A percentile compares a stretch with the other conserved stretches of the same genome.
These are phyloP conservation scores for Anneissia japonica DNA, from an alignment of 35 echinoderm and acorn worm genomes.

Conservation along the genomic window DNA sequence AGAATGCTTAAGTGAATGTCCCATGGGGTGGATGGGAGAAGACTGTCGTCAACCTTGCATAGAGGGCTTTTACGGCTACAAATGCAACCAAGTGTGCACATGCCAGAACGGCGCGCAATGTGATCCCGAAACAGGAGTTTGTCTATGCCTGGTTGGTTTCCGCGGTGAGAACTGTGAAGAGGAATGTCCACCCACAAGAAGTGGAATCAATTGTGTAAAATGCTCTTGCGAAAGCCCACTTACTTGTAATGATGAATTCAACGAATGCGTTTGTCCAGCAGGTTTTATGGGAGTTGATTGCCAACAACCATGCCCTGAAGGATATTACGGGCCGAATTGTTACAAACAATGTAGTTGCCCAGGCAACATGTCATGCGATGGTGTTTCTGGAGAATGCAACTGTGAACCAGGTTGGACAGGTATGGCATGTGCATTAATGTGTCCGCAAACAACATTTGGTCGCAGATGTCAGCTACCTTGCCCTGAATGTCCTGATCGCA, in stretches of 20 bases:
- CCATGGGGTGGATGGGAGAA: constrained; percentile 46
- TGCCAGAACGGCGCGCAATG: constrained; percentile 73
- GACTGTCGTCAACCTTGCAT: constrained; percentile 54
- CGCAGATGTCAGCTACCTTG: neutral
- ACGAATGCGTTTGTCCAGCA: constrained; percentile 43
- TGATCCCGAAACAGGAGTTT: neutral
- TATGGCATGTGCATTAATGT: neutral
- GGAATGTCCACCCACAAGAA: neutral
- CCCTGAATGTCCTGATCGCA: neutral
- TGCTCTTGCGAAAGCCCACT: neutral
- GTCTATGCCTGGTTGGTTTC: neutral
- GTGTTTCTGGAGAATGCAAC: constrained; percentile 33
- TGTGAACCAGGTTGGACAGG: constrained; percentile 78
- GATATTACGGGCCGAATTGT: constrained; percentile 60
- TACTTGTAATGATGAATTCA: neutral
- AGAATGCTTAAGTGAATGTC: neutral
- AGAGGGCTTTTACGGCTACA: constrained; percentile 50
- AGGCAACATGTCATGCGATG: constrained; percentile 43
- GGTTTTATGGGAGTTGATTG: constrained; percentile 65
- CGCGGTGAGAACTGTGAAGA: neutral
- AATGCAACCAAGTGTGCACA: constrained; percentile 49
- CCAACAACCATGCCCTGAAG: constrained; percentile 37
- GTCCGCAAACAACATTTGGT: neutral
- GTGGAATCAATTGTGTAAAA: constrained; percentile 22
- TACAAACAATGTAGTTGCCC: constrained; percentile 53